Evolutionary conservation across 2,888 invertebrate species (phyloP).

Genomic region (Eugnorisma glareosa): DNA sequence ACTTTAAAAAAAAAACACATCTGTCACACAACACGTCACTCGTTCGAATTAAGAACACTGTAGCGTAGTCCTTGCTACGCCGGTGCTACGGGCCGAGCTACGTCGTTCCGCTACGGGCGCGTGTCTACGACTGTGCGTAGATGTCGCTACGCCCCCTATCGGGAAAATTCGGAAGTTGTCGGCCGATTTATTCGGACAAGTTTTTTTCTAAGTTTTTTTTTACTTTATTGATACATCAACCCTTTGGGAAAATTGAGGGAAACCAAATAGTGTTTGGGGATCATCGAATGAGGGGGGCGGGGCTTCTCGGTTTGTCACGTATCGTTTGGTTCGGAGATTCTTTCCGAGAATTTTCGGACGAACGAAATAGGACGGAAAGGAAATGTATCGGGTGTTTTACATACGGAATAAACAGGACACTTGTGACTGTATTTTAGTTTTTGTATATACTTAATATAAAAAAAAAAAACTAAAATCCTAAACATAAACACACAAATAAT

Average conservation of each 20-base stretch:
- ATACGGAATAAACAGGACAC: neutral
- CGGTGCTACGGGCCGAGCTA: conserved; percentile 61
- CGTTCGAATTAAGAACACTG: conserved; percentile 48
- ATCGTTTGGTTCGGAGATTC: conserved; percentile 18
- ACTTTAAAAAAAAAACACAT: conserved; percentile 63
- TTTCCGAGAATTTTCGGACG: conserved; percentile 8
- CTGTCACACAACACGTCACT: conserved; percentile 65
- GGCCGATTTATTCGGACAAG: conserved; percentile 69
- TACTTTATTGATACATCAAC: conserved; percentile 64
- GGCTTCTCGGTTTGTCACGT: conserved; percentile 25
- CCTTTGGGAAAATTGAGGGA: conserved; percentile 61
- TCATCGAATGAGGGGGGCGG: conserved; percentile 54
- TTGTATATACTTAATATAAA: neutral
- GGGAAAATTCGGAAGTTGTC: conserved; percentile 67
- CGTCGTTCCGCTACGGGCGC: conserved; percentile 69
- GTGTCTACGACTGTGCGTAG: conserved; percentile 75
- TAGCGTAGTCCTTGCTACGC: conserved; percentile 59
- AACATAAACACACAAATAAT: neutral
- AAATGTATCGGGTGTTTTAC: conserved; percentile 20
- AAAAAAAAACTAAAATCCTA: neutral
- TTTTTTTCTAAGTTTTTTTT: conserved; percentile 60
- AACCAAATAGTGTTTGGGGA: conserved; percentile 60
- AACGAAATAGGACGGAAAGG: conserved; percentile 5
- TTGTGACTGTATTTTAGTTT: too few relatives aligned
- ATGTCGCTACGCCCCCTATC: conserved; percentile 67